These are phyloP conservation scores for Bradypus variegatus DNA, from an alignment of 2,797 vertebrate species.

Conservation along the genomic window DNA sequence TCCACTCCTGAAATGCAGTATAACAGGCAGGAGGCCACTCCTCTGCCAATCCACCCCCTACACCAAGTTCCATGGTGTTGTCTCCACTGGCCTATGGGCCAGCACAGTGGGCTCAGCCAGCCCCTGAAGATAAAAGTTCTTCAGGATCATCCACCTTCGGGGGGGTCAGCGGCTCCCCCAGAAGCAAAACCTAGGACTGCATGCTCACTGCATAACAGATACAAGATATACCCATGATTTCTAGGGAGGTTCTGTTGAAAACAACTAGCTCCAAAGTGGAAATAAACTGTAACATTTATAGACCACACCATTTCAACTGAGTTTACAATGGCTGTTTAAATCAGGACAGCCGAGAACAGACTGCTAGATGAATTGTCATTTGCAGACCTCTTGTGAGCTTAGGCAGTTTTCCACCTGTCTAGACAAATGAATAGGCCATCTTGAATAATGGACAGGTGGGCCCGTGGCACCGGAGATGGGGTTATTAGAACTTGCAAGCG, in stretches of 20 bases:
- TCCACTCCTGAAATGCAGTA: background rate
- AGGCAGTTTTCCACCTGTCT: conserved; percentile 49
- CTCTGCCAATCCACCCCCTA: background rate
- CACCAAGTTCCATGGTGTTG: background rate
- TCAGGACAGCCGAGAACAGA: conserved; percentile 52
- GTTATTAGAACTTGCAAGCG: background rate
- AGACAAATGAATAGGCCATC: conserved; percentile 23
- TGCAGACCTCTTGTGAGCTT: conserved; percentile 21
- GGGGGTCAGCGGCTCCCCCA: background rate
- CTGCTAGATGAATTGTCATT: conserved; percentile 46
- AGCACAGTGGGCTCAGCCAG: background rate
- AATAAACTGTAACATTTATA: background rate
- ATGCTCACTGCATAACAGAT: background rate
- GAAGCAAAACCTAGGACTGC: background rate
- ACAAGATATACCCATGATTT: background rate
- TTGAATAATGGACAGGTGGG: conserved; percentile 28
- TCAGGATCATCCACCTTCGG: background rate
- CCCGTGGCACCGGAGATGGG: background rate
- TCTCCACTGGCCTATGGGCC: background rate
- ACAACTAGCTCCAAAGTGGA: background rate
- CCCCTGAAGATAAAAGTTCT: background rate
- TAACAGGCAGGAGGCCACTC: background rate
- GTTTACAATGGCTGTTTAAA: conserved; percentile 30
- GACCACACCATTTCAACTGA: background rate
- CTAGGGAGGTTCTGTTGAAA: background rate